Base-by-base conservation (phyloP, 2,113 vertebrate genomes). In the Proteles cristata region DNA sequence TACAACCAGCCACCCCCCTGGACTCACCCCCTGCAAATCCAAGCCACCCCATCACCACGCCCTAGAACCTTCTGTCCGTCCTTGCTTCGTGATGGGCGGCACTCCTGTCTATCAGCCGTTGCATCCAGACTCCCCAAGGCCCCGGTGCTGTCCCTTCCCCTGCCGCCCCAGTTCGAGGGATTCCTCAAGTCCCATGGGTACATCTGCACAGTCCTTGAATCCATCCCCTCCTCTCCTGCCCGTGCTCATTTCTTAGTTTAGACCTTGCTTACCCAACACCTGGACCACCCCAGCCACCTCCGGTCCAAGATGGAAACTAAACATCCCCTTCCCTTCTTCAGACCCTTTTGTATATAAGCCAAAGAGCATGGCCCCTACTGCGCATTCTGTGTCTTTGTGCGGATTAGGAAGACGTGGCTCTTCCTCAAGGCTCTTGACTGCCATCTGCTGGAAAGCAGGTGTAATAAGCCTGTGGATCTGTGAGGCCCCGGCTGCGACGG, bases 361-460 rank as follows among this genome's bases (percentile, higher is more conserved):
- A 88, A 65, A 19, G 15, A 68, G 65, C 81, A 23, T 45, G 1
- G 0, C 8, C 39, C 2, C 43, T 4, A 11, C 23, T 5, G 48
- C 74, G 15, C 35, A 11, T 43, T 11, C 16, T 11, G 5, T 16
- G 65, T 65, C 90, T 97, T 87, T 96, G 90, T 96, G 79, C 26
- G 5, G 55, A 21, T 74, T 1, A 33, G 45, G 58, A 48, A 63
- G 73, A 90, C 39, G 48, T 6, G 3, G 26, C 23, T 43, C 74
- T 74, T 90, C 74, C 71, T 80, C 8, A 35, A 97, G 94, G 97
- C 55, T 11, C 79, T 7, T 83, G 94, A 31, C 96, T 80, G 97
- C 97, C 98, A 97, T 55, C 97, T 98, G 91, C 96, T 97, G 98
- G 98, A 69, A 25, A 9, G 7, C 0, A 4, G 17, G 65, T 1